Evolutionary conservation across 2,113 vertebrate species (phyloP).

Genomic region (Tauraco erythrolophus): DNA sequence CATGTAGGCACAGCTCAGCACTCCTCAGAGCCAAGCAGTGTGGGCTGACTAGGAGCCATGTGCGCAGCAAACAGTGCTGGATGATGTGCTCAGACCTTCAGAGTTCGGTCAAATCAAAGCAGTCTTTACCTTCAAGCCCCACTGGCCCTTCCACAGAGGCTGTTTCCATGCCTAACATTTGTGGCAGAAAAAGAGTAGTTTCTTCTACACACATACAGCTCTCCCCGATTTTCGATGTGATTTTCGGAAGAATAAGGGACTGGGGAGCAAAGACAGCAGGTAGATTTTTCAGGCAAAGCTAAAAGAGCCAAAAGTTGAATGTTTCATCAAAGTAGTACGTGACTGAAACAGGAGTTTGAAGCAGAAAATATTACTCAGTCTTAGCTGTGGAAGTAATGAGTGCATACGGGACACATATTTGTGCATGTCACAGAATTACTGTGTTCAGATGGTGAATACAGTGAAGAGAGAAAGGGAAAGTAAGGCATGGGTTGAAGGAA

Average conservation of each 20-base stretch:
- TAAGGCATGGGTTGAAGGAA: background rate
- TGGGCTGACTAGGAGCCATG: background rate
- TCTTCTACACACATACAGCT: background rate
- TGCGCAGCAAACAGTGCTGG: background rate
- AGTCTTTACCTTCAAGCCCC: background rate
- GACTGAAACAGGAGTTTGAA: background rate
- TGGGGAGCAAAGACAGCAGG: background rate
- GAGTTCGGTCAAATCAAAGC: background rate
- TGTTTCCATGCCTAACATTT: background rate
- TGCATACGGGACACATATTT: background rate
- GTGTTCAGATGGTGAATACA: background rate
- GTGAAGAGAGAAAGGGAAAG: background rate
- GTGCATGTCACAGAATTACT: background rate
- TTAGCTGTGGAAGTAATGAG: background rate
- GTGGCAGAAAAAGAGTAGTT: background rate
- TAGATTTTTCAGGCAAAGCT: background rate
- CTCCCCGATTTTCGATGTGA: background rate
- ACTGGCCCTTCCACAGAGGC: background rate
- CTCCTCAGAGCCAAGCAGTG: background rate
- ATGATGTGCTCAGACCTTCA: background rate
- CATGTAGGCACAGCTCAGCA: background rate
- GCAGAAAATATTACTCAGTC: background rate
- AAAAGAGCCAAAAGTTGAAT: background rate
- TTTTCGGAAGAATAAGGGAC: rapidly evolving
- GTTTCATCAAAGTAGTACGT: background rate